Evolutionary conservation across 2,888 invertebrate genomes (phyloP), one percentile per base, ranked within the genome.

Genomic region (Acleris cristana): DNA sequence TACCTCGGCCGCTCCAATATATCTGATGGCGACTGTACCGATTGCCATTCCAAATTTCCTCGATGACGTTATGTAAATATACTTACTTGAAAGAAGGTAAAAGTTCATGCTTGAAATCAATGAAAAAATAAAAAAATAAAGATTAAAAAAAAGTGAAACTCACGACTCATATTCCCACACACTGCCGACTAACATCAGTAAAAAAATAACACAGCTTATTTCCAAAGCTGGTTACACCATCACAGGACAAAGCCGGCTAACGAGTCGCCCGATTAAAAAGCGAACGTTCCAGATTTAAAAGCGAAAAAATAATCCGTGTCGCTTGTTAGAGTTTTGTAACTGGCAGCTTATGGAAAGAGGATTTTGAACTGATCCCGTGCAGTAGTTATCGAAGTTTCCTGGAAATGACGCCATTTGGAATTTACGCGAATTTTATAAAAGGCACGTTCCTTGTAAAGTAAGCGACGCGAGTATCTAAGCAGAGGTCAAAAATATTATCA

Each of bases 191-290:
- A 14, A 51, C 61, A 57, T 61, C 18, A 18, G 61, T 40, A 49
- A 44, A 26, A 65, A 56, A 65, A 66, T 66, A 52, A 30, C 61
- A 44, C 51, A 19, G 52, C 30, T n/a, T 30, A 44, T 18, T 54
- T 19, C 49, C 59, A 55, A 52, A 52, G 52, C 14, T 21, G 26
- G 51, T 45, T 26, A 56, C 56, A 30, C 52, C 3, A 26, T 18
- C 51, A 4, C 65, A 26, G 65, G 49, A 18, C 61, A 66, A 61
- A 66, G 66, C 66, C 66, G 45, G n/a, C 66, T 66, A 67, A 67
- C 58, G 67, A 62, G 30, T 44, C 51, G 65, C 40, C 21, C 10
- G 54, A 61, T 54, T 60, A 44, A 66, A 49, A 52, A 56, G 55
- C 26, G 12, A 40, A 40, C n/a, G 49, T 54, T 59, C 58, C 26